Evolutionary conservation across 2,797 vertebrate species (phyloP).

Genomic region (Bovichtus variegatus): DNA sequence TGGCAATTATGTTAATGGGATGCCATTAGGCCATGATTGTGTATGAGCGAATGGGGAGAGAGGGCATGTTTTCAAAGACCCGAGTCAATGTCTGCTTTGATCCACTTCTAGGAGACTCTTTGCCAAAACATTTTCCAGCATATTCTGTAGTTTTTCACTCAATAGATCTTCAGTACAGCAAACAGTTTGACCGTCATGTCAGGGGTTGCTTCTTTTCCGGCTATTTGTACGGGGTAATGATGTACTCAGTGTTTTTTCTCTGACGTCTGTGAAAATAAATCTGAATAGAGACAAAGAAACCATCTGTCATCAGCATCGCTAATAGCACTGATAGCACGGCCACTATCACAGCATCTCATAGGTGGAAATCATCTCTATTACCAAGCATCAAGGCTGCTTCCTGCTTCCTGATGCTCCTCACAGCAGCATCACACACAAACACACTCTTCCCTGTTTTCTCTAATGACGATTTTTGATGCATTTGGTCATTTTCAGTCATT

Average conservation of each 20-base stretch:
- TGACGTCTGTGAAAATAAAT: constrained; percentile 80
- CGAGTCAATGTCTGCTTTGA: constrained; percentile 87
- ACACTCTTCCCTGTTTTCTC: constrained; percentile 24
- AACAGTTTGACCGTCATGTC: constrained; percentile 68
- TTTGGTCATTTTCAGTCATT: constrained; percentile 44
- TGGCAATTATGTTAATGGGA: constrained; percentile 99
- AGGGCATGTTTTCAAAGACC: constrained; percentile 87
- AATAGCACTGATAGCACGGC: constrained; percentile 78
- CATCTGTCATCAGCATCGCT: constrained; percentile 81
- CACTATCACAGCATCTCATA: constrained; percentile 78
- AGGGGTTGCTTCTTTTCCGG: constrained; percentile 63
- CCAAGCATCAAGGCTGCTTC: constrained; percentile 74
- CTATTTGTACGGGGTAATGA: constrained; percentile 72
- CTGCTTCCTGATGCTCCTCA: constrained; percentile 74
- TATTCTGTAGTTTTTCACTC: constrained; percentile 33
- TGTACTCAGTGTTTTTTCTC: constrained; percentile 65
- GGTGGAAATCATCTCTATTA: constrained; percentile 83
- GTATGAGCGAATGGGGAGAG: constrained; percentile 95
- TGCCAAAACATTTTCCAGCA: constrained; percentile 82
- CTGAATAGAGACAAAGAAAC: constrained; percentile 78
- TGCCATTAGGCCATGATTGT: constrained; percentile 99
- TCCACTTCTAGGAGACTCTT: constrained; percentile 87
- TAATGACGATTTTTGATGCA: constrained; percentile 44
- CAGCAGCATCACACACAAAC: constrained; percentile 52
- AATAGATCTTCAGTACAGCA: constrained; percentile 41